These are phyloP conservation scores for Tetraodon nigroviridis DNA, from an alignment of 2,113 vertebrate genomes.

Conservation along the genomic window DNA sequence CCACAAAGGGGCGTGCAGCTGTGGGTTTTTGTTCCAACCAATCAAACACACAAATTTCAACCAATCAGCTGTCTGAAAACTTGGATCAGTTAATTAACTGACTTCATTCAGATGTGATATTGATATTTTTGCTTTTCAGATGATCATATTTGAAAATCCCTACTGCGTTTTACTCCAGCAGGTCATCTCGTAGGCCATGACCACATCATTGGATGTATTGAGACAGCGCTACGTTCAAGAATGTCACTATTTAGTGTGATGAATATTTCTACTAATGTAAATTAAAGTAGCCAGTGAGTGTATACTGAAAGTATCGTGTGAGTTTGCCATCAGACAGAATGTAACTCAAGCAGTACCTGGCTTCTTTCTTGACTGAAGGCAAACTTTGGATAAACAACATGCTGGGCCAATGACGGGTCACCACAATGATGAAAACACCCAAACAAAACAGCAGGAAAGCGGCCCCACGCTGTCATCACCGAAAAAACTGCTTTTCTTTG, in stretches of 20 bases:
- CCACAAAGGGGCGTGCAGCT: too few species aligned
- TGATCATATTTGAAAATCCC: too few species aligned
- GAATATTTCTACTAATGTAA: not conserved
- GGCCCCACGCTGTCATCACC: slow-evolving; percentile 30
- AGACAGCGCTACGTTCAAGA: too few species aligned
- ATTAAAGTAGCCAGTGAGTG: slow-evolving; percentile 2
- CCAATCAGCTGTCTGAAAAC: too few species aligned
- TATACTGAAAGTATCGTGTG: slow-evolving; percentile 12
- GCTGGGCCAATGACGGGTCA: slow-evolving; percentile 38
- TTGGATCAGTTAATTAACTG: too few species aligned
- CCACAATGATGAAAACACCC: slow-evolving; percentile 52
- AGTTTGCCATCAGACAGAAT: slow-evolving; percentile 21
- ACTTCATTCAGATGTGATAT: too few species aligned
- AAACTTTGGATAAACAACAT: slow-evolving; percentile 57
- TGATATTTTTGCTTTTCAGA: too few species aligned
- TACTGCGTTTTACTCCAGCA: too few species aligned
- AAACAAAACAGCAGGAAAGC: slow-evolving; percentile 57
- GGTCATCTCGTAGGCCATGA: too few species aligned
- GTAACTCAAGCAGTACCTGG: slow-evolving; percentile 59
- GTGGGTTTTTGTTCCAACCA: too few species aligned
- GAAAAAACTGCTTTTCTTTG: slow-evolving; percentile 50
- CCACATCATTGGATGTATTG: too few species aligned
- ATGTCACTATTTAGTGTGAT: not conserved
- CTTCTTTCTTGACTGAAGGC: slow-evolving; percentile 61
- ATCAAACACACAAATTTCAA: too few species aligned